Conservation (phyloP, 2,888 invertebrate species). For the Cyrtodaria siliqua region DNA sequence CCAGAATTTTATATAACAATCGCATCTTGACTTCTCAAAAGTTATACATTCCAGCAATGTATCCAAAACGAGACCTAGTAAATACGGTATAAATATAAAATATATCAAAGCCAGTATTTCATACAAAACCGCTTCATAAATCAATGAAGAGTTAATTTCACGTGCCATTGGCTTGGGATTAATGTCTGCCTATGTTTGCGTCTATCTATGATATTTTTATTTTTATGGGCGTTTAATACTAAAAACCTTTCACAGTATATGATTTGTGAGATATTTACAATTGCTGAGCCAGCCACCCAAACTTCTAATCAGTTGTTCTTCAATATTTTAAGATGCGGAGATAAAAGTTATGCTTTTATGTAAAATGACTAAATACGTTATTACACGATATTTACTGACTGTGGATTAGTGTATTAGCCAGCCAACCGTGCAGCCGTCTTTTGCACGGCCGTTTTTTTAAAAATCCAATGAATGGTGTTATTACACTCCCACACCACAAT, state of each 20-base stretch:
- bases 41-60: background rate
- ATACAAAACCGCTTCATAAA: slow-evolving; percentile 11
- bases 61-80: too few relatives aligned
- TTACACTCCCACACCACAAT: too few relatives aligned
- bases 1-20: background rate
- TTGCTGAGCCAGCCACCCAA: slow-evolving; percentile 25
- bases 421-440: too few relatives aligned
- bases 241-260: slow-evolving; percentile 21
- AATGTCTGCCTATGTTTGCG: slow-evolving; percentile 2
- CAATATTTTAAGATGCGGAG: too few relatives aligned
- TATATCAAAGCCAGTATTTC: too few relatives aligned
- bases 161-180: slow-evolving; percentile 27
- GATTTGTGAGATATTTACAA: slow-evolving; percentile 14
- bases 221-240: slow-evolving; percentile 35
- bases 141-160: slow-evolving; percentile 45
- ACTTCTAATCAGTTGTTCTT: slow-evolving; percentile 1
- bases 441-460: too few relatives aligned
- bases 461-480: too few relatives aligned
- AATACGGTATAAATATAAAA: too few relatives aligned
- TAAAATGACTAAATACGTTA: too few relatives aligned
- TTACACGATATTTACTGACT: too few relatives aligned
- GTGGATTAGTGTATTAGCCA: too few relatives aligned
- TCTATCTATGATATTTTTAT: background rate
- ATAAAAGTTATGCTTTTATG: too few relatives aligned
- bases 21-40: background rate